A percentile compares a stretch with the other conserved stretches of the same genome.
Conservation (phyloP, 2,888 invertebrate genomes). For the Stegana nigrithorax region DNA sequence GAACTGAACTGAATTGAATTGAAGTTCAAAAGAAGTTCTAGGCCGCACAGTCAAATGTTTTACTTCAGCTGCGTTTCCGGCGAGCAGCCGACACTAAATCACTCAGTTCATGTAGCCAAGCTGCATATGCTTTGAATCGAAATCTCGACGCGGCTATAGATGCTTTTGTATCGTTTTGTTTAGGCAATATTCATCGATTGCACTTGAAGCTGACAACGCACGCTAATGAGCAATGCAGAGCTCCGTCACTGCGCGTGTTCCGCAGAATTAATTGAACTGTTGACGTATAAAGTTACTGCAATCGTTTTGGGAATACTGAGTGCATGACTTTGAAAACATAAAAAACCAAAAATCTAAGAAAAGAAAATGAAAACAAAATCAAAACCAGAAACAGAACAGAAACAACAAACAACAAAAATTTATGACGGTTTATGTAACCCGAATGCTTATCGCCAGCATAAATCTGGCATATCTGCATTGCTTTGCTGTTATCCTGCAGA, state of each 20-base stretch:
- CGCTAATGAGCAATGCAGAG: not conserved
- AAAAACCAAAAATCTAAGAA: no score
- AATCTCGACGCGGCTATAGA: not conserved
- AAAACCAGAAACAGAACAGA: no score
- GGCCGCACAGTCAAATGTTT: slow-evolving; percentile 44
- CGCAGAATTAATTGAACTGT: not conserved
- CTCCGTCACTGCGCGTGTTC: no score
- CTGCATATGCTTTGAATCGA: not conserved
- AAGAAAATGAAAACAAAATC: no score
- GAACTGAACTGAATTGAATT: not conserved
- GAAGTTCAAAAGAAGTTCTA: not conserved
- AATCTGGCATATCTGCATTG: not conserved
- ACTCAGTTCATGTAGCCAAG: no score
- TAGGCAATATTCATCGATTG: no score
- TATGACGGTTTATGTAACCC: no score
- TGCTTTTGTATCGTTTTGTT: not conserved
- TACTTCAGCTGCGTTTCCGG: slow-evolving; percentile 36
- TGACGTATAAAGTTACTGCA: not conserved
- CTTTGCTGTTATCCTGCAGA: no score
- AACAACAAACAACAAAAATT: no score
- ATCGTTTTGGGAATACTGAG: not conserved
- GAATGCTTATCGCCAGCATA: not conserved
- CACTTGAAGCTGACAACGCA: not conserved
- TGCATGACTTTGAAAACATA: no score
- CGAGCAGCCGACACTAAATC: slow-evolving; percentile 11